These are phyloP conservation scores for Eptatretus atami DNA, from an alignment of 2,797 vertebrate species.

Conservation along the genomic window DNA sequence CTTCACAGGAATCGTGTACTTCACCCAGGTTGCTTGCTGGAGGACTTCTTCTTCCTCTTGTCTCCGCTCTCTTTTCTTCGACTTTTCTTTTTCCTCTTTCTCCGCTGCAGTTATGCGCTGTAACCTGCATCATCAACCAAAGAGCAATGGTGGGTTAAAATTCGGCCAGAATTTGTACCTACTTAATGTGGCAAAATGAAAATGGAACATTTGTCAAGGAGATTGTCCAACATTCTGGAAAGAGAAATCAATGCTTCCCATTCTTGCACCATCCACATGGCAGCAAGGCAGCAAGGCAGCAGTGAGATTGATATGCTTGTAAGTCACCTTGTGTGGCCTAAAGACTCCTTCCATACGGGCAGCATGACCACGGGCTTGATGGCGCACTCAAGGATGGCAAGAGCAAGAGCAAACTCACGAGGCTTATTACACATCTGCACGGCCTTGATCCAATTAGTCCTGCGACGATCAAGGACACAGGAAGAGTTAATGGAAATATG, in stretches of 20 bases:
- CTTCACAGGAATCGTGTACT: constrained; percentile 84
- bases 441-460: constrained; percentile 95
- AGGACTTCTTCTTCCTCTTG: constrained; percentile 83
- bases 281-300: too few species aligned
- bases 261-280: not conserved
- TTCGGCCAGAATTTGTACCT: too few species aligned
- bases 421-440: constrained; percentile 98
- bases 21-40: constrained; percentile 95
- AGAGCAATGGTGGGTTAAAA: not conserved
- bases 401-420: constrained; percentile 72
- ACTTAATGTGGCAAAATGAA: too few species aligned
- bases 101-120: constrained; percentile 85
- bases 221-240: not conserved
- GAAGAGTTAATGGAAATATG: constrained; percentile 6
- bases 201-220: not conserved
- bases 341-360: constrained; percentile 76
- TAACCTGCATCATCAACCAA: constrained; percentile 19
- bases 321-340: constrained; percentile 61
- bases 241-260: not conserved
- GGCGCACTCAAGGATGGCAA: constrained; percentile 88
- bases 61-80: constrained; percentile 80
- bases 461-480: constrained; percentile 13
- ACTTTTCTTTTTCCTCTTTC: constrained; percentile 86
- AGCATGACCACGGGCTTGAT: constrained; percentile 93
- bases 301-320: too few species aligned